Evolutionary conservation across 64 coral and sea anemone species (phyloP).

Genomic region (Actinia equina): DNA sequence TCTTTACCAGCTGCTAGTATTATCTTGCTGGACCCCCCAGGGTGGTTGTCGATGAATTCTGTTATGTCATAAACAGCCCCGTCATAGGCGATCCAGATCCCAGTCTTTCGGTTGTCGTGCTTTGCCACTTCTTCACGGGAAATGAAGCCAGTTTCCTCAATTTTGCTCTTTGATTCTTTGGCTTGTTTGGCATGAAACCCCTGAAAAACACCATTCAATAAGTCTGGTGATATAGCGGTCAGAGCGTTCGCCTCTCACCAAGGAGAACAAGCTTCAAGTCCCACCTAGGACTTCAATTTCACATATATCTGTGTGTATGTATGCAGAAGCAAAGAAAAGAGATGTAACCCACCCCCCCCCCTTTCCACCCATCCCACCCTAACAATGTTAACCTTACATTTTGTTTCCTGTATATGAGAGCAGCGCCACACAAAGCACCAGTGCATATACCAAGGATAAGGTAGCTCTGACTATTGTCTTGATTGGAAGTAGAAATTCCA

Average conservation of each 20-base stretch:
- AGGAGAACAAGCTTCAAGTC: too few relatives aligned
- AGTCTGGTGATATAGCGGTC: too few relatives aligned
- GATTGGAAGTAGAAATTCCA: background rate
- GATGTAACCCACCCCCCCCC: too few relatives aligned
- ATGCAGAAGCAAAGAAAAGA: too few relatives aligned
- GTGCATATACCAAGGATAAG: constrained; percentile 1
- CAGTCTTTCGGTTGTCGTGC: constrained; percentile 59
- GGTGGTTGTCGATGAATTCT: constrained; percentile 85
- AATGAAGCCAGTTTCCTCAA: background rate
- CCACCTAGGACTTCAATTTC: too few relatives aligned
- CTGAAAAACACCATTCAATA: background rate
- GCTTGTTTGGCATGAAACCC: constrained; percentile 5
- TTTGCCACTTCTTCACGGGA: constrained; percentile 64
- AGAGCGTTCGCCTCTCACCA: too few relatives aligned
- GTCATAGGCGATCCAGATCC: constrained; percentile 90
- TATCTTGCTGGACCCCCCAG: constrained; percentile 83
- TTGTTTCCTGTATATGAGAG: constrained; percentile 7
- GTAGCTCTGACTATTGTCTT: background rate
- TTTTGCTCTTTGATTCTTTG: background rate
- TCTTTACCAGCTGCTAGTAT: constrained; percentile 82
- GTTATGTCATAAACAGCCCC: constrained; percentile 93
- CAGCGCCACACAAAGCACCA: background rate
- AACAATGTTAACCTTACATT: background rate
- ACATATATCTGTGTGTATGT: too few relatives aligned
- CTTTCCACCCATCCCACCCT: background rate